A percentile compares a stretch with the other conserved stretches of the same genome.
phyloP scores from a whole-genome alignment of 2,797 vertebrate species.

The Propithecus perrieri region DNA sequence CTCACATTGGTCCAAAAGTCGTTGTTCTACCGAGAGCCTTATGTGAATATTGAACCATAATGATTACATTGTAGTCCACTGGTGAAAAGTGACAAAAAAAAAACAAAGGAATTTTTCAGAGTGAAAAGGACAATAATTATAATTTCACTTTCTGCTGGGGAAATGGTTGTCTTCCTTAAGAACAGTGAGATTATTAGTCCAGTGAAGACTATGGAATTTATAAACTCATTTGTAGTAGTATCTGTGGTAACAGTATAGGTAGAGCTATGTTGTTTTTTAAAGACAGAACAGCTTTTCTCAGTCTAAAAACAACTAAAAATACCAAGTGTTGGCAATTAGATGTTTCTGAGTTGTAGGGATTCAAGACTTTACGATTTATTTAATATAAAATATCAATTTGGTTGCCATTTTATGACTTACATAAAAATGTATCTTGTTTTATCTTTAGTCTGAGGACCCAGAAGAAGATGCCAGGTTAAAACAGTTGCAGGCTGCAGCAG shows the following conservation, averaged over 20 bases:
- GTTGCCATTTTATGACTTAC: slow-evolving; percentile 53
- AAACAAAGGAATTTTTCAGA: background rate
- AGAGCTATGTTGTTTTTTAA: slow-evolving; percentile 31
- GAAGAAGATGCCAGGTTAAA: slow-evolving; percentile 94
- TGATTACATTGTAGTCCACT: background rate
- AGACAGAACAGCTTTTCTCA: background rate
- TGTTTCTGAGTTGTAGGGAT: background rate
- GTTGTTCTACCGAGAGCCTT: slow-evolving; percentile 7
- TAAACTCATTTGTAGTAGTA: background rate
- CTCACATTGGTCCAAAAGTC: slow-evolving; percentile 21
- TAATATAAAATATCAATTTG: background rate
- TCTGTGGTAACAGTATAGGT: background rate
- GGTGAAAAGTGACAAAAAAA: slow-evolving; percentile 8
- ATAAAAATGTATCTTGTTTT: slow-evolving; percentile 41
- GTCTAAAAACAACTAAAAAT: background rate
- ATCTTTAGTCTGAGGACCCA: slow-evolving; percentile 89
- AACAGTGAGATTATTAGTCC: background rate
- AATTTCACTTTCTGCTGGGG: background rate
- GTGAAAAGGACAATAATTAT: slow-evolving; percentile 1
- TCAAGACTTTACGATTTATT: slow-evolving; percentile 4
- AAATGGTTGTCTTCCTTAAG: background rate
- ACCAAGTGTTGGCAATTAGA: background rate
- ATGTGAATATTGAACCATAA: background rate
- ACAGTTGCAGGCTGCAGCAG: slow-evolving; percentile 95
- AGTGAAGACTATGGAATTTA: slow-evolving; percentile 24